Evolutionary conservation across 2,113 vertebrate species (phyloP).

Genomic region (Leucopsar rothschildi): DNA sequence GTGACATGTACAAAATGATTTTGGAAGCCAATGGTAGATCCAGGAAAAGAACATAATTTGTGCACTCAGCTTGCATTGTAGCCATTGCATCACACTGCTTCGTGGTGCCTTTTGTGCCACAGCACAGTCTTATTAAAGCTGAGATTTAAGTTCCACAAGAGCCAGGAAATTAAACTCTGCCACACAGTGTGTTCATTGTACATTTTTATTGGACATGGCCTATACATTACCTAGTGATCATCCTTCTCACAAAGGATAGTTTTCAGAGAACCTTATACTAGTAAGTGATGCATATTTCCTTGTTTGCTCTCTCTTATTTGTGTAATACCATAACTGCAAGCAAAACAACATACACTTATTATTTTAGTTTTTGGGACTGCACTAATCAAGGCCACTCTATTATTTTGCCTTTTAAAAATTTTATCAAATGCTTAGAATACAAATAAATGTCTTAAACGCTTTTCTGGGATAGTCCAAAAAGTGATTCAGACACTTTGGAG

Average conservation of each 20-base stretch:
- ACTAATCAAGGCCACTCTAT: neutral
- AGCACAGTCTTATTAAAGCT: neutral
- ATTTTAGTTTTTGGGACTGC: neutral
- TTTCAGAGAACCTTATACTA: neutral
- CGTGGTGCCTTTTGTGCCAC: neutral
- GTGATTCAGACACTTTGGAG: neutral
- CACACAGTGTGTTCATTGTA: neutral
- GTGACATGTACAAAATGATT: neutral
- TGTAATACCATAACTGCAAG: neutral
- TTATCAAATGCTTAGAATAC: neutral
- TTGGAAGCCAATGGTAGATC: neutral
- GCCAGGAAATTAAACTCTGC: constrained; percentile 47
- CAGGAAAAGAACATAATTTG: neutral
- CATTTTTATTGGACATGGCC: neutral
- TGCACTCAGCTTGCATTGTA: neutral
- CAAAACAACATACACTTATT: neutral
- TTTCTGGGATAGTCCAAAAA: neutral
- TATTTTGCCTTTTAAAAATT: neutral
- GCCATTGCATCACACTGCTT: neutral
- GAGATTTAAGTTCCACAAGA: neutral
- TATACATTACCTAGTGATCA: neutral
- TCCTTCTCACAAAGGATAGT: neutral
- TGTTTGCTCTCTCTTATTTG: neutral
- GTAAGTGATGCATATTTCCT: neutral
- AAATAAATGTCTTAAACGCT: neutral